Evolutionary conservation across 2,888 invertebrate species (phyloP), one percentile per base, ranked within the genome.

Genomic region (Apamea epomidion): DNA sequence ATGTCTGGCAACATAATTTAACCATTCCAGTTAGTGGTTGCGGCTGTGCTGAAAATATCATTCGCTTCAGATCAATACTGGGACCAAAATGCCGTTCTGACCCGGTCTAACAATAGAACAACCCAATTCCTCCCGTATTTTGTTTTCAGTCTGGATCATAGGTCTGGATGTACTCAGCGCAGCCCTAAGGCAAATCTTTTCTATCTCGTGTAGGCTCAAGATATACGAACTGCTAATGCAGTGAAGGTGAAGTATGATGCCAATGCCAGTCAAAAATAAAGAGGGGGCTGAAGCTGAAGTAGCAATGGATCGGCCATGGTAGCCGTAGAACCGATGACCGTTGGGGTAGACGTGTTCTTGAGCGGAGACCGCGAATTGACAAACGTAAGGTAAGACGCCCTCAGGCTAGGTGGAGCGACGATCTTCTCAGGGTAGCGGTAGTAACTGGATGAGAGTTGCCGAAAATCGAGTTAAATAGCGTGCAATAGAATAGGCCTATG

Each of bases 71-170:
- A 86, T 86, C 86, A 86, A 86, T 86, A 86, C 78, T 8, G 74
- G 77, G 64, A 62, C 85, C 74, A 81, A 84, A 87, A 86, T 69
- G 78, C 84, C 76, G 86, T 78, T 78, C 81, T 83, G 81, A 78
- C 79, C 83, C 71, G 72, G 51, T 70, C 84, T 86, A 85, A 86
- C 81, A 87, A 86, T 86, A 87, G 85, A 81, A 1, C 81, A 87
- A 76, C 88, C 85, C 54, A 81, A 76, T 81, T 86, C 67, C 71
- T 78, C 58, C 64, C 45, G 64, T 74, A 75, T 82, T 83, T 58
- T 70, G 73, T 74, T 74, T 69, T 58, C 64, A 64, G 74, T 51
- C 48, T 75, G 79, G 45, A 83, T 70, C 64, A 18, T 32, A 64
- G 64, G 8, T 62, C 29, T 64, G 37, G 37, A 37, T 25, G 67